Percentiles rank a stretch among this genome's conserved stretches.
Conservation (phyloP, 2,797 vertebrate species). For the Urophycis tenuis region DNA sequence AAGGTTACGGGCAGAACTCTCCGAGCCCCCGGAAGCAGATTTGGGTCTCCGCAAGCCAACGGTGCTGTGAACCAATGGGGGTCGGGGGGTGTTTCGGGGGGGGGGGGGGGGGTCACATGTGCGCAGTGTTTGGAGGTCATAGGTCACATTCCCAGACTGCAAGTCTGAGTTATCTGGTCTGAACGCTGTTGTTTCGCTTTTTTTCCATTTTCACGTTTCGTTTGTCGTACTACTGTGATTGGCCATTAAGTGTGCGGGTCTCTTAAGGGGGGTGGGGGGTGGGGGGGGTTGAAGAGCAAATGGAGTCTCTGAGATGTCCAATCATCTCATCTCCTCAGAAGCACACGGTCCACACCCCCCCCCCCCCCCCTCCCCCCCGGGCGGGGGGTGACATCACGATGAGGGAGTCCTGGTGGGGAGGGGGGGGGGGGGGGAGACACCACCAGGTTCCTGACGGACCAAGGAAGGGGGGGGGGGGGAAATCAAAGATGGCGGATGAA, state of each 20-base stretch:
- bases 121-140: background rate
- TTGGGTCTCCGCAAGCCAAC: background rate
- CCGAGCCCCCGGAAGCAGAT: background rate
- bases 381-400: background rate
- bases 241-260: constrained; percentile 21
- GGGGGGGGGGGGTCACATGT: too few relatives aligned
- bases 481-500: constrained; percentile 25
- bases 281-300: constrained; percentile 33
- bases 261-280: background rate
- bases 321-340: constrained; percentile 31
- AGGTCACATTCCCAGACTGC: background rate
- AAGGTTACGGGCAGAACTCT: too few relatives aligned
- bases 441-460: constrained; percentile 8
- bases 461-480: constrained; percentile 23
- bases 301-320: constrained; percentile 38
- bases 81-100: too few relatives aligned
- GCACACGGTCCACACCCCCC: constrained; percentile 16
- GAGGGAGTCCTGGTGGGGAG: constrained; percentile 5
- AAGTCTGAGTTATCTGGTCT: background rate
- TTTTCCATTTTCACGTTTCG: background rate
- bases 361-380: too few relatives aligned
- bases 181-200: background rate
- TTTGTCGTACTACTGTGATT: background rate
- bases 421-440: too few relatives aligned
- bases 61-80: background rate